Percentiles rank a stretch among this genome's conserved stretches.
Evolutionary conservation across 2,888 invertebrate genomes (phyloP).

Genomic region (Strigamia maritima): DNA sequence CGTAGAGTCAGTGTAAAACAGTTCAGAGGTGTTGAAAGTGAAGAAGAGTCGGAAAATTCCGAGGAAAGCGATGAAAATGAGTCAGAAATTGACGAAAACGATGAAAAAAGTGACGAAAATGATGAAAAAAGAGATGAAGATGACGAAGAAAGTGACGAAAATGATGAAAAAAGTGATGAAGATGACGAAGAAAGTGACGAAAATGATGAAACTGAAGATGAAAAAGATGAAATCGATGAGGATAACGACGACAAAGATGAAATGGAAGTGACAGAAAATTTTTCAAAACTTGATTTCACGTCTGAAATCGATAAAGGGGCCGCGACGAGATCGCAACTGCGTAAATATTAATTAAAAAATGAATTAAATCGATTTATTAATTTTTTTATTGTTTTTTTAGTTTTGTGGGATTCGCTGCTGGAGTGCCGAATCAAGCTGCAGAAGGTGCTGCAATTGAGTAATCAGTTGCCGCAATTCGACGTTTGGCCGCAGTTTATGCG

Average conservation of each 20-base stretch:
- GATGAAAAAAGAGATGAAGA: background rate
- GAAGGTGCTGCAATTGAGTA: background rate
- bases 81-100: background rate
- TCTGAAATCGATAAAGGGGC: too few relatives aligned
- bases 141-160: background rate
- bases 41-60: background rate
- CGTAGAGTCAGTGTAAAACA: conserved; percentile 21
- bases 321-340: background rate
- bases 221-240: background rate
- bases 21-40: background rate
- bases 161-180: background rate
- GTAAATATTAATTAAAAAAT: background rate
- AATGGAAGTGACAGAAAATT: too few relatives aligned
- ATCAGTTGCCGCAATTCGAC: background rate
- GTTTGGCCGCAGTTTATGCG: background rate
- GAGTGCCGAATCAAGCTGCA: background rate
- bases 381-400: background rate
- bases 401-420: background rate
- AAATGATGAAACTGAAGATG: background rate
- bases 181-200: conserved; percentile 26
- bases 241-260: too few relatives aligned
- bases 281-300: too few relatives aligned
- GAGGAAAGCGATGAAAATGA: background rate
- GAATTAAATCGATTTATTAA: background rate
- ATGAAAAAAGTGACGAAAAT: background rate